Base-by-base conservation (phyloP, 2,113 vertebrate species). In the Otis tarda region DNA sequence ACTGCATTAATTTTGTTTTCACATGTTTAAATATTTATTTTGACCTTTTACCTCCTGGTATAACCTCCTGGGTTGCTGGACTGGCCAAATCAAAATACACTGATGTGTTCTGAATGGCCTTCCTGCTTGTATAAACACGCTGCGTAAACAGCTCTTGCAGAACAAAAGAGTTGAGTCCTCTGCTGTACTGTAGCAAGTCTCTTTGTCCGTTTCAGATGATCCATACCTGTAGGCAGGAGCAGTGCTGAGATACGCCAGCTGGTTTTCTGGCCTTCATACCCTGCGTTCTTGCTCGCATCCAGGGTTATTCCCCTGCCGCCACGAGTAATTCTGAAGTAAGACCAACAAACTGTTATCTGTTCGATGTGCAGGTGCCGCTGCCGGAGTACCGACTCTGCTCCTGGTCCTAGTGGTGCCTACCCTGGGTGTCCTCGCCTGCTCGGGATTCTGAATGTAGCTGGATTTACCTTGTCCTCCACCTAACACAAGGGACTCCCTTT, bases 381-480 rank as follows among this genome's bases (percentile, higher is more conserved):
- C 97, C 83, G 96, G 97, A 31, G 93, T 97, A 24, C 97, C 93
- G 4, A 95, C 96, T 59, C 93, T 97, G 95, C 92, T 98, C 63
- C 96, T 98, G 63, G 96, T 98, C 84, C 84, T 98, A 18, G 90
- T 98, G 94, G 94, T 98, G 89, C 98, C 99, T 95, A 93, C 98
- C 93, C 94, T 99, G 81, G 92, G 98, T 95, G 96, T 98, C 76
- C 91, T 99, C 39, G 79, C 98, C 95, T 98, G 98, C 96, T 98
- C 98, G 95, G 98, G 98, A 97, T 98, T 99, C 97, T 99, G 99
- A 99, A 99, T 99, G 98, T 99, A 98, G 95, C 97, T 90, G 97
- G 97, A 95, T 97, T 97, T 91, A 93, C 93, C 92, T 96, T 96
- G 76, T 98, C 98, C 98, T 98, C 97, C 83, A 41, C 93, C 94